Percentiles rank a stretch among this genome's conserved stretches.
phyloP scores from a whole-genome alignment of 2,888 invertebrate genomes.

The Eurois occulta region DNA sequence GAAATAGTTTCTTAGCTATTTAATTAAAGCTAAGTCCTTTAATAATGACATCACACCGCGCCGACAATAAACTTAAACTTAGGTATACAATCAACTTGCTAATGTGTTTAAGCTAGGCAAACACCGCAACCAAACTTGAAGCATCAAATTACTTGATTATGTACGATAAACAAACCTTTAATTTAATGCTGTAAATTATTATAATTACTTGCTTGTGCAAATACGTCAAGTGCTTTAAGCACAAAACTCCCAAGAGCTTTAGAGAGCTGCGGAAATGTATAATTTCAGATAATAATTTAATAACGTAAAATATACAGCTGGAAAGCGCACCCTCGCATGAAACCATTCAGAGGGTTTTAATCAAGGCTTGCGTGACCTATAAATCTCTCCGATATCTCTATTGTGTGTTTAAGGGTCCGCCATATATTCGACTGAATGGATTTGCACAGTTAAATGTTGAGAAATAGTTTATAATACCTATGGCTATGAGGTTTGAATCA shows the following conservation, averaged over 20 bases:
- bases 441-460: conserved; percentile 52
- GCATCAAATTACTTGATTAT: conserved; percentile 55
- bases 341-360: conserved; percentile 78
- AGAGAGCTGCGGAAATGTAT: conserved; percentile 38
- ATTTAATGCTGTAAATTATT: conserved; percentile 39
- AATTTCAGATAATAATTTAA: conserved; percentile 59
- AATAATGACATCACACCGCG: conserved; percentile 69
- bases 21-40: conserved; percentile 73
- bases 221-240: conserved; percentile 23
- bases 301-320: conserved; percentile 68
- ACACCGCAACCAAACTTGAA: conserved; percentile 55
- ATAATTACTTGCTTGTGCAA: conserved; percentile 47
- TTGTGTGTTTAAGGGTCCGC: conserved; percentile 73
- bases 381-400: conserved; percentile 79
- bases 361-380: conserved; percentile 81
- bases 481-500: conserved; percentile 36
- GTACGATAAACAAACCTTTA: conserved; percentile 47
- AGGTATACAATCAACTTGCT: conserved; percentile 65
- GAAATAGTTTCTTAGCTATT: conserved; percentile 79
- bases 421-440: conserved; percentile 51
- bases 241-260: conserved; percentile 44
- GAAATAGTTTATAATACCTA: conserved; percentile 50
- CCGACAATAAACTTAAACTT: conserved; percentile 62
- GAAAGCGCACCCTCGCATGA: conserved; percentile 70
- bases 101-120: conserved; percentile 64